Conservation (phyloP, 2,888 invertebrate genomes). For the Rosalia funebris region DNA sequence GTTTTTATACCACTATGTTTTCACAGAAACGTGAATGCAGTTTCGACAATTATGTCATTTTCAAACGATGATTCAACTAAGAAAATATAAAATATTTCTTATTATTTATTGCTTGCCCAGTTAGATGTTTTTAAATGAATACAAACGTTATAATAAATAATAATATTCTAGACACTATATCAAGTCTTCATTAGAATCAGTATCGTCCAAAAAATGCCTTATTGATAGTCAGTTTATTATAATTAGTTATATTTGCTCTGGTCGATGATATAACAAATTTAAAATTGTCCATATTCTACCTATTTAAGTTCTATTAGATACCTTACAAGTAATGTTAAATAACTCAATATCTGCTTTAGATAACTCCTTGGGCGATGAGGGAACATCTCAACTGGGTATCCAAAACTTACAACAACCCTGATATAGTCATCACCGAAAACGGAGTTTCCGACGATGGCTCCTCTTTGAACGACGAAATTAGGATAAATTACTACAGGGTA, state of each 20-base stretch:
- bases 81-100: no score
- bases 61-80: no score
- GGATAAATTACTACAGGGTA: constrained; percentile 32
- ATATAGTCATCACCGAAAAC: constrained; percentile 69
- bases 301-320: neutral
- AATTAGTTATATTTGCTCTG: neutral
- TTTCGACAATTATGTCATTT: no score
- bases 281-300: neutral
- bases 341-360: constrained; percentile 49
- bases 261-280: neutral
- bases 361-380: constrained; percentile 69
- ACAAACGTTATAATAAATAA: no score
- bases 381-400: constrained; percentile 64
- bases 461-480: constrained; percentile 50
- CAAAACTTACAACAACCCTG: constrained; percentile 62
- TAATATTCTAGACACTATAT: no score
- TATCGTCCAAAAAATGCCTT: neutral
- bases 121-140: no score
- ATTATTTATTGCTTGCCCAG: no score
- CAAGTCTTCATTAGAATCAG: no score
- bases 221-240: neutral
- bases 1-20: no score
- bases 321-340: neutral
- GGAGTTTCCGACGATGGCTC: constrained; percentile 65
- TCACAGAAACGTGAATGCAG: no score